Evolutionary conservation across 1,140 invertebrate species (phyloP).

Genomic region (Thereuonema tuberculata): DNA sequence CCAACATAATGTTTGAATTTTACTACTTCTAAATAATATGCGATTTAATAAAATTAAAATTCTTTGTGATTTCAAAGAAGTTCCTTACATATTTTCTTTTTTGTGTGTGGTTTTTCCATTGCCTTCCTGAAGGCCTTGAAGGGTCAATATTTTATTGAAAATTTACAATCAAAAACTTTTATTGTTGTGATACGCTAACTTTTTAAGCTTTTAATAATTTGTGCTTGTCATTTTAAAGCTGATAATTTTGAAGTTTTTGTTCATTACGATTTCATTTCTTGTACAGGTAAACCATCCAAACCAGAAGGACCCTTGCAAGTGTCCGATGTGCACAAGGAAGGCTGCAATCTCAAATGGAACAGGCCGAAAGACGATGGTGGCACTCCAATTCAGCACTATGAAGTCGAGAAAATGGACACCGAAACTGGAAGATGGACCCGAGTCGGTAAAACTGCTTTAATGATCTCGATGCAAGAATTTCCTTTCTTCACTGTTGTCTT

Average conservation of each 20-base stretch:
- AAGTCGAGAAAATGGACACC: conserved; percentile 87
- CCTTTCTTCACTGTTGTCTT: too few species aligned
- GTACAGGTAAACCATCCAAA: conserved; percentile 49
- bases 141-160: conserved; percentile 3
- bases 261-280: conserved; percentile 10
- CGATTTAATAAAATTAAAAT: too few species aligned
- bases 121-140: neutral
- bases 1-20: too few species aligned
- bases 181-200: too few species aligned
- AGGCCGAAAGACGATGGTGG: conserved; percentile 89
- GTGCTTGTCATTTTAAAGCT: too few species aligned
- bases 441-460: conserved; percentile 60
- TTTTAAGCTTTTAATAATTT: too few species aligned
- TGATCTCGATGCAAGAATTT: too few species aligned
- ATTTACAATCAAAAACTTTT: conserved; percentile 9
- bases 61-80: too few species aligned
- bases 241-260: too few species aligned
- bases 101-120: conserved; percentile 1
- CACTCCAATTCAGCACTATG: conserved; percentile 81
- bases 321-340: conserved; percentile 66
- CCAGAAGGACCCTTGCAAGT: conserved; percentile 84
- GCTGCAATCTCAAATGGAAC: conserved; percentile 75
- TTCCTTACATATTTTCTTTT: too few species aligned
- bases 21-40: too few species aligned
- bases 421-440: conserved; percentile 76